Evolutionary conservation across 2,888 invertebrate genomes (phyloP), one percentile per base, ranked within the genome.

Genomic region (Rhagophthalmus giganteus): DNA sequence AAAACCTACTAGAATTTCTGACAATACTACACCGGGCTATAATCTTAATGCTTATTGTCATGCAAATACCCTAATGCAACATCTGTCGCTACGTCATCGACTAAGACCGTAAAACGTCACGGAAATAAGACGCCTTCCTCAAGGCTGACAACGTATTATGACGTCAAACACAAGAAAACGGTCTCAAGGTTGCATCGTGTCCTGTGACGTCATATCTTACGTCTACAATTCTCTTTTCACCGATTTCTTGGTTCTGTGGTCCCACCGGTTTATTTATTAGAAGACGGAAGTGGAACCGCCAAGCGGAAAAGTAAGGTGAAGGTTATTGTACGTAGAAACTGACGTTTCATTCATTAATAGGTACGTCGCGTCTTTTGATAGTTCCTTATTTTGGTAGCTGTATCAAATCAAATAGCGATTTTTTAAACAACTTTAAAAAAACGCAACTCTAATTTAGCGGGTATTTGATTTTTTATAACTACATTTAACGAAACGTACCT

Each of bases 11-110:
- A 64, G 64, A 60, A 66, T 60, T 59, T 60, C 58, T 62, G 61
- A 65, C 62, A 61, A 65, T 67, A 65, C 65, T 61, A 68, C 72
- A 73, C 72, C 71, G 72, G 72, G 68, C 69, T 64, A 68, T 69
- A 71, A 73, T 74, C 73, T 73, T 73, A 73, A 74, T 73, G 63
- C 70, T 67, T 60, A 72, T 74, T 74, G 69, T 74, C 66, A 74
- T 74, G 74, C 63, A 69, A 73, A 74, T 73, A 61, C 40, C 37
- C 37, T 47, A n/a, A 55, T 52, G 53, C 59, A 67, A 71, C 71
- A 72, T 72, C 72, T 72, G 72, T 67, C 71, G 58, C 47, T 20
- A 48, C 51, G 51, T 51, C 52, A 54, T 41, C 42, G 35, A 20
- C 35, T 42, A 60, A 57, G 58, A 58, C 56, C 34, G 30, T 5